Evolutionary conservation across 2,797 vertebrate species (phyloP), one percentile per base, ranked within the genome.

Genomic region (Lithobates pipiens): DNA sequence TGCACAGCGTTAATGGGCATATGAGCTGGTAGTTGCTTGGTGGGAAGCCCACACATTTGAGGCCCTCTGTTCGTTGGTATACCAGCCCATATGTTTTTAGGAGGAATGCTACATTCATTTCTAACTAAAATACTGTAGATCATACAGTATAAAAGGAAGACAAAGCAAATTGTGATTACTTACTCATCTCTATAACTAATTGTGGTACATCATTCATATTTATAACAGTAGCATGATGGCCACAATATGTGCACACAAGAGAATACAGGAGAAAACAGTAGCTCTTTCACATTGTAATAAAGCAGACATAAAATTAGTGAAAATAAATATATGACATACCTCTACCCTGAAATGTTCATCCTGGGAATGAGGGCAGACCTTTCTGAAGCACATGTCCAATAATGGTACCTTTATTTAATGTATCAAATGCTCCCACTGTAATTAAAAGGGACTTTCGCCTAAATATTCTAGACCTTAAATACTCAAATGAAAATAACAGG

Each of bases 261-360:
- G 77, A 42, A 44, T 34, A 3, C 42, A 69, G 10, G 16, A 27
- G 13, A 50, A 42, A 69, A 27, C 65, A 67, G 23, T n/a, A n/a
- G 7, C 75, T 25, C 61, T 39, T 68, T 25, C 23, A n/a, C 36
- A 44, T 27, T 29, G 5, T 68, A 78, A 79, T 3, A 54, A 54
- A 69, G 65, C 10, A 50, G 21, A 54, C 44, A 69, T 32, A 79
- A 79, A 79, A 79, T 23, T 79, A 29, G 32, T 79, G 76, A n/a
- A 27, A 79, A 79, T 79, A 50, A 79, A 69, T 50, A 69, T 50
- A 69, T 50, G 44, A 70, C 46, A 25, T 50, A 42, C 27, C 42
- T 50, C 11, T 32, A 79, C 8, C 65, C 69, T 69, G 27, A 44
- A 69, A 70, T 79, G 11, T 5, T 34, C 39, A 67, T 27, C 13